phyloP scores from a whole-genome alignment of 2,113 vertebrate genomes.

The Pao palembangensis region DNA sequence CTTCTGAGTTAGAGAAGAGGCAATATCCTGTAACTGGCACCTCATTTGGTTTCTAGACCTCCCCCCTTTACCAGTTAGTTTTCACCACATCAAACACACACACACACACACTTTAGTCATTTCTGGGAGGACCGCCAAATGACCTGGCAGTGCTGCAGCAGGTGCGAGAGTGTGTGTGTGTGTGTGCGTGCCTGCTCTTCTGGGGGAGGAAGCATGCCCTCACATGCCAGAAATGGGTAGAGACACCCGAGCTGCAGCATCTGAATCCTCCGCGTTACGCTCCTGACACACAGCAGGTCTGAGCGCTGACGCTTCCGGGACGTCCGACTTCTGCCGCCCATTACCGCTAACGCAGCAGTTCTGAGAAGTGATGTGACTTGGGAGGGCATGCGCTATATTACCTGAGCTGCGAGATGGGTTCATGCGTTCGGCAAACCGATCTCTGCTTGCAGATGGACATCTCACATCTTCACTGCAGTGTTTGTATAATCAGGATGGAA shows the following conservation, averaged over 20 bases:
- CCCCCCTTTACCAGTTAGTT: conserved; percentile 13
- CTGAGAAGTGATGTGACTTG: conserved; percentile 47
- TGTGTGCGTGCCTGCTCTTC: background rate
- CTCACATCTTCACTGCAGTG: conserved; percentile 17
- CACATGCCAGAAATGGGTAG: conserved; percentile 53
- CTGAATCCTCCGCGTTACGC: conserved; percentile 41
- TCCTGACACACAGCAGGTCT: conserved; percentile 7
- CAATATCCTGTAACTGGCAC: conserved; percentile 30
- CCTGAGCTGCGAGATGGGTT: background rate
- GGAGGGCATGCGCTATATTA: background rate
- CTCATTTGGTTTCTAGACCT: conserved; percentile 6
- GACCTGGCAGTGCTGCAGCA: background rate
- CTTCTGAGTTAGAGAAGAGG: conserved; percentile 23
- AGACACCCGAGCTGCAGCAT: conserved; percentile 40
- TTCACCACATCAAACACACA: background rate
- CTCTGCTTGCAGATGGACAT: conserved; percentile 12
- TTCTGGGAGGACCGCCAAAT: no score
- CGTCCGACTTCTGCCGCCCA: conserved; percentile 5
- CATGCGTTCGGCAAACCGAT: conserved; percentile 1
- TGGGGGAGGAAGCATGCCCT: conserved; percentile 13
- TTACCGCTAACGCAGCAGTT: conserved; percentile 17
- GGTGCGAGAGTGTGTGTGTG: background rate
- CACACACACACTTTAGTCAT: background rate
- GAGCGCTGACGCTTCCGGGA: conserved; percentile 27
- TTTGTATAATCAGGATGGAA: conserved; percentile 7